Conservation (phyloP, 2,113 vertebrate genomes). For the Eleginops maclovinus region DNA sequence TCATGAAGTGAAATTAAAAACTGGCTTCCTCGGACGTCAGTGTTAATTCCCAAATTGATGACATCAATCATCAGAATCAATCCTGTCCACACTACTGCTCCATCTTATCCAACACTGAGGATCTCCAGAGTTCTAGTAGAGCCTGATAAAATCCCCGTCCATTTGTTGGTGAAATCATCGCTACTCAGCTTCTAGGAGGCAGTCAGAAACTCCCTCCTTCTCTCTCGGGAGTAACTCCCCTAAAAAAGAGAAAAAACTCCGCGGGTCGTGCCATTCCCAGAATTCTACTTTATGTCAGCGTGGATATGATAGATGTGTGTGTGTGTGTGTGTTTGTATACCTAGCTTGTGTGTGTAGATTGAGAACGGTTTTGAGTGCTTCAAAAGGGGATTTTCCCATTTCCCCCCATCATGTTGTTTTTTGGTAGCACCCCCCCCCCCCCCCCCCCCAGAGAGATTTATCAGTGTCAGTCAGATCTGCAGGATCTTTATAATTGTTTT, state of each 20-base stretch:
- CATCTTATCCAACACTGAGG: not conserved
- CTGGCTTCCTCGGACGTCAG: not conserved
- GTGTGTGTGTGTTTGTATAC: slow-evolving; percentile 10
- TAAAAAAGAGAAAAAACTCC: slow-evolving; percentile 6
- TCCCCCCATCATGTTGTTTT: too few species aligned
- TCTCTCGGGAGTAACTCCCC: not conserved
- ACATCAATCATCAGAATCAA: too few species aligned
- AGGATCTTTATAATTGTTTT: not conserved
- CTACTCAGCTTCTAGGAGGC: not conserved
- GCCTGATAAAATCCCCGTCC: not conserved
- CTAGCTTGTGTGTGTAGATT: slow-evolving; percentile 21
- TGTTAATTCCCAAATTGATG: not conserved
- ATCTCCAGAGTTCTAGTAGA: not conserved
- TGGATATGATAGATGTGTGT: slow-evolving; percentile 25
- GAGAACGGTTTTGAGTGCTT: not conserved
- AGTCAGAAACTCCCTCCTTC: not conserved
- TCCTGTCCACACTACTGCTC: not conserved
- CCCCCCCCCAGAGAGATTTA: too few species aligned
- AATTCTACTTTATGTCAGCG: slow-evolving; percentile 12
- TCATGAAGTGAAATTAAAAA: slow-evolving; percentile 2
- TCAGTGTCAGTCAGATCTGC: not conserved
- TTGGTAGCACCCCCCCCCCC: too few species aligned
- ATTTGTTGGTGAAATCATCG: not conserved
- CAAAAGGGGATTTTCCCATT: slow-evolving; percentile 8
- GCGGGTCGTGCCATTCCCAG: slow-evolving; percentile 62